phyloP scores from a whole-genome alignment of 2,797 vertebrate species.

The Sebastes taczanowskii region DNA sequence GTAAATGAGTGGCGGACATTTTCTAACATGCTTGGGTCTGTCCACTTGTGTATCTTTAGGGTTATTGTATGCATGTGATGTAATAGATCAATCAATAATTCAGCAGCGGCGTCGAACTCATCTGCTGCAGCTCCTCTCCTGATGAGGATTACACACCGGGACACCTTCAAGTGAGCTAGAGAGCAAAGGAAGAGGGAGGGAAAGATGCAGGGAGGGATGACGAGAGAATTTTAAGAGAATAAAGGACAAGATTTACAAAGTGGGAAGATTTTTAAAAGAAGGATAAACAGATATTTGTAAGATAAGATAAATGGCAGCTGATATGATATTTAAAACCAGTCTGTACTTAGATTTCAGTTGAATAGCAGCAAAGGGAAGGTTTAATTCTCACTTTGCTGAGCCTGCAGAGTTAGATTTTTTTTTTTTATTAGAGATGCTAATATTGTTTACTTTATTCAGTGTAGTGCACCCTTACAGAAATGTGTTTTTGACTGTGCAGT shows the following conservation, averaged over 20 bases:
- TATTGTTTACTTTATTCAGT: background rate
- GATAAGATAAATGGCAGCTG: background rate
- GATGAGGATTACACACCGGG: constrained; percentile 59
- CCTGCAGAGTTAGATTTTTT: background rate
- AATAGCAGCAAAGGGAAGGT: background rate
- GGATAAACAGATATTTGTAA: background rate
- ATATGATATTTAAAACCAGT: background rate
- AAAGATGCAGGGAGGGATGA: constrained; percentile 18
- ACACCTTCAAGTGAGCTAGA: constrained; percentile 57
- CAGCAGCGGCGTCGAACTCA: constrained; percentile 59
- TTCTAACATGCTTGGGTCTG: constrained; percentile 2
- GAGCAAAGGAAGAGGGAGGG: constrained; percentile 17
- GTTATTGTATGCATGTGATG: constrained; percentile 61
- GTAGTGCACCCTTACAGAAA: background rate
- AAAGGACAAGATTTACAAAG: constrained; percentile 4
- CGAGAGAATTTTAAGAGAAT: background rate
- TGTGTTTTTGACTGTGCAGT: background rate
- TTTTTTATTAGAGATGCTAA: background rate
- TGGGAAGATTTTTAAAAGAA: background rate
- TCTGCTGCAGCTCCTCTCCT: constrained; percentile 54
- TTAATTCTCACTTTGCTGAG: background rate
- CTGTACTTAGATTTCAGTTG: background rate
- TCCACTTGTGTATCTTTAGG: constrained; percentile 19
- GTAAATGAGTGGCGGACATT: constrained; percentile 11
- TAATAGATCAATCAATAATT: constrained; percentile 77